Evolutionary conservation across 2,797 vertebrate genomes (phyloP).

Genomic region (Mus minutoides): DNA sequence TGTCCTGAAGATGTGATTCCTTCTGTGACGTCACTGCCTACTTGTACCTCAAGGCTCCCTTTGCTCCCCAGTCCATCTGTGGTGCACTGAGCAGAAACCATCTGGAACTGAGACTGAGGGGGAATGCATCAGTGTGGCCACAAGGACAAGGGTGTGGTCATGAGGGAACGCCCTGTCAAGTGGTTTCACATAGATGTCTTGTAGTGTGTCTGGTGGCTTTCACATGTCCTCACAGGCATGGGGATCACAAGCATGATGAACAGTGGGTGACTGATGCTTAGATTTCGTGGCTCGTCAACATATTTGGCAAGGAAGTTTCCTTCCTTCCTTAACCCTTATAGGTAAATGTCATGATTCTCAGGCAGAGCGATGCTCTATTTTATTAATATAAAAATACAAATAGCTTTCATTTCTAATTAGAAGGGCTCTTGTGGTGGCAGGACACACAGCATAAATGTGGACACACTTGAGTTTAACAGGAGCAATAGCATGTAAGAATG

Average conservation of each 20-base stretch:
- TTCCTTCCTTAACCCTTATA: background rate
- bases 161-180: background rate
- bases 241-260: background rate
- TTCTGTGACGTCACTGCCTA: background rate
- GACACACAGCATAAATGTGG: background rate
- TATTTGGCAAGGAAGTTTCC: background rate
- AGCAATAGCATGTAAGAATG: background rate
- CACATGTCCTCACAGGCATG: background rate
- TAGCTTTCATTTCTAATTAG: background rate
- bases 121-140: background rate
- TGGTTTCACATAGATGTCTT: background rate
- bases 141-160: background rate
- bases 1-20: background rate
- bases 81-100: background rate
- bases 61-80: background rate
- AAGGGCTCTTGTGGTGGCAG: background rate
- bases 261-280: background rate
- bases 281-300: background rate
- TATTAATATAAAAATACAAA: background rate
- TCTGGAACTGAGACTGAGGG: background rate
- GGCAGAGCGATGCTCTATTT: background rate
- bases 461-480: background rate
- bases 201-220: background rate
- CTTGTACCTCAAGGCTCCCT: background rate
- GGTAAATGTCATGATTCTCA: background rate